Evolutionary conservation across 2,113 vertebrate species (phyloP), one percentile per base, ranked within the genome.

Genomic region (Centropristis striata): DNA sequence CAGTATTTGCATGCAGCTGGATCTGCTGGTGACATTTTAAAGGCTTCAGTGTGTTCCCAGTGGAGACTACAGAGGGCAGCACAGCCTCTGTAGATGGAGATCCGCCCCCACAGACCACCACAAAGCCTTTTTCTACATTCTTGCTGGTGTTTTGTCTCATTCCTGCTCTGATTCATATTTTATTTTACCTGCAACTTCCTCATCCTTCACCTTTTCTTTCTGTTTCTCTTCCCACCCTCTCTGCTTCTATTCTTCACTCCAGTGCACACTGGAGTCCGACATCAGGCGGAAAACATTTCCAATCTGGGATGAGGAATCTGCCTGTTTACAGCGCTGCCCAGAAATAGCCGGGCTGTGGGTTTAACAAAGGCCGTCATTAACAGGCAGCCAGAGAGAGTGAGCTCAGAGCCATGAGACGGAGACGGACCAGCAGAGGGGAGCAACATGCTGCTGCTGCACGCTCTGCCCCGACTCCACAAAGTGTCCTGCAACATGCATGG

Each of bases 301-400:
- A 78, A 80, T 91, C 90, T 87, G 85, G 86, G 84, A 90, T 77
- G 87, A 91, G 88, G 90, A 93, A 93, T 94, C 94, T 91, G 92
- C 75, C 91, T 92, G 92, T 94, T 95, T 94, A 94, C 92, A 87
- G 91, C 86, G n/a, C 47, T 58, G 86, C 84, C 87, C 90, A 93
- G 93, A 93, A 94, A 95, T 94, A 95, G 91, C 81, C 77, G 49
- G 27, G 79, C 90, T 92, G 93, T 90, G 93, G 94, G 84, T 94
- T 94, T 94, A 94, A 94, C 92, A 93, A 94, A 94, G 91, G 90
- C 86, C 39, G 54, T 93, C 87, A 95, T 95, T 95, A 94, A 90
- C 83, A 32, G 68, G 65, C 86, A 70, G 59, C 73, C 86, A 57
- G 32, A 6, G 73, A 21, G 80, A 78, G 69, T 41, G 80, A 92